Base-by-base conservation (phyloP, 2,888 invertebrate genomes). In the Latrodectus hesperus region DNA sequence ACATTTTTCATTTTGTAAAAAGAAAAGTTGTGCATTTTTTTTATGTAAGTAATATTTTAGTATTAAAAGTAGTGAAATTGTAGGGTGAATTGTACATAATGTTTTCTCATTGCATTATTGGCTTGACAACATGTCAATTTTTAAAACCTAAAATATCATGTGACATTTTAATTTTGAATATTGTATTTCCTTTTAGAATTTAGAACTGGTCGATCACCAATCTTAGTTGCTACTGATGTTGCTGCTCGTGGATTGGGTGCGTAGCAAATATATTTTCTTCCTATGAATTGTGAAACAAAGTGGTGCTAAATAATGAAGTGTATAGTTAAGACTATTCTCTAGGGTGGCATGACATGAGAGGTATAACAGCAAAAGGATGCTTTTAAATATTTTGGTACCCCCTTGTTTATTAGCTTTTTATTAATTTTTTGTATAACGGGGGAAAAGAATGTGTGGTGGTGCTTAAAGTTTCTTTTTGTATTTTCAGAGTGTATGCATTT, bases 171-270 rank as follows among this genome's bases (percentile, higher is more conserved):
- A 55, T 77, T 38, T 38, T 38, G 4, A 38, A 38, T 6, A 6
- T 38, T 38, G 38, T 38, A 38, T 64, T 88, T 80, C 75, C 89
- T 90, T 91, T 78, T 91, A 93, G 94, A 96, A 92, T 99, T 98
- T 92, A 95, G 96, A 90, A 94, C 93, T 91, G 97, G 97, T 51
- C 95, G 95, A 91, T 95, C 95, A 0, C 95, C 96, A 81, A 97
- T 98, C 91, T 93, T 98, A 90, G 96, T 99, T 80, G 98, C 98
- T 1, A 99, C 98, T 14, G 98, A 99, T 93, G 98, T 98, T 51
- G 98, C 98, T 73, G 98, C 98, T 0, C 94, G 97, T 91, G 97
- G 97, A 87, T 93, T 97, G 90, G 96, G 97, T 97, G 94, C 93
- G 96, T 94, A 55, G 38, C 16, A 10, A 12, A 16, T 51, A 64